Base-by-base conservation (phyloP, 53 echinoderm and acorn worm species). In the Astropecten irregularis region DNA sequence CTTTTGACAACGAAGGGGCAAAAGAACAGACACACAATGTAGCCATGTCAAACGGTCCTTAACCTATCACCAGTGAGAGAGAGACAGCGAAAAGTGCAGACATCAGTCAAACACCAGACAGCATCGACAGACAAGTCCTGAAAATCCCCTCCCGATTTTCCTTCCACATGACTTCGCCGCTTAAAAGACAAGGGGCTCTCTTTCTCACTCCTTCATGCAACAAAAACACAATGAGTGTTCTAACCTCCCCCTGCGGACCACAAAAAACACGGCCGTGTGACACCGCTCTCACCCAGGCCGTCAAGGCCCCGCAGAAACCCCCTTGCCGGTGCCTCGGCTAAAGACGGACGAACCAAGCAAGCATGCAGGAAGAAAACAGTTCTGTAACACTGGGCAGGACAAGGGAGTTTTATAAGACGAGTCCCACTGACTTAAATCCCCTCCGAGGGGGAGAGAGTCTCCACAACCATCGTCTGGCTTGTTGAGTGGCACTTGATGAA, bases 1-100 rank as follows among this genome's bases (percentile, higher is more conserved):
- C 62, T 46, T 79, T 62, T 44, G 46, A 46, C 36, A 32, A 38
- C 44, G 61, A 15, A 14, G 33, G 46, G 18, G 26, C 13, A n/a
- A 28, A 62, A 62, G 46, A 62, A 79, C 30, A 28, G 30, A 18
- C 44, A 16, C 61, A 77, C 46, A 79, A 76, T 60, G 47, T 29
- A 46, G 19, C 46, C 47, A 51, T 56, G 62, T 62, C 79, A 79
- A 60, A 79, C 61, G 62, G 79, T 79, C 62, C 79, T 79, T 79
- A 79, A 79, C 79, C 79, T 48, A 79, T 62, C 79, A 48, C 48
- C 48, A 61, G 28, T 47, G 32, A 79, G 28, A 62, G 62, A 37
- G 21, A n/a, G 66, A 66, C 66, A 66, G 66, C n/a, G n/a, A n/a
- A n/a, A n/a, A n/a, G n/a, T n/a, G 26, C 56, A 57, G 61, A 62